These are phyloP conservation scores for Nesoenas mayeri DNA, from an alignment of 2,113 vertebrate genomes.

Conservation along the genomic window DNA sequence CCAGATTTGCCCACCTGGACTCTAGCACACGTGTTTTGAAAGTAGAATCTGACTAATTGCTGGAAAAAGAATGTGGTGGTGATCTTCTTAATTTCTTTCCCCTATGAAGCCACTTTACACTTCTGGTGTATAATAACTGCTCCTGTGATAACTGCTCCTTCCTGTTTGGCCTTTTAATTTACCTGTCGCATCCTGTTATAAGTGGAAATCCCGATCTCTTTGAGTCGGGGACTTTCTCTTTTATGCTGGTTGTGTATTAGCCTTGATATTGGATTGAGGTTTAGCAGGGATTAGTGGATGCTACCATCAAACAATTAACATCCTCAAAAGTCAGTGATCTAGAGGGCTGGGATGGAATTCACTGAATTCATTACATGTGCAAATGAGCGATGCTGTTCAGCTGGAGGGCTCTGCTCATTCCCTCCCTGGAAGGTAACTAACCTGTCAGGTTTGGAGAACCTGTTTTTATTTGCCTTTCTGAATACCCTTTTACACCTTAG, in stretches of 20 bases:
- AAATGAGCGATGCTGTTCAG: neutral
- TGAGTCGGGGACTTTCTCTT: neutral
- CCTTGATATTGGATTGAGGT: neutral
- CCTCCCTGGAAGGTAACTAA: neutral
- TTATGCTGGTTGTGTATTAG: neutral
- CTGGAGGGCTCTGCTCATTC: neutral
- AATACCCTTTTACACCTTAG: neutral
- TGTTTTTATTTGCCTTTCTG: neutral
- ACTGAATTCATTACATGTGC: neutral
- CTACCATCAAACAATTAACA: neutral
- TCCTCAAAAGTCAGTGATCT: neutral
- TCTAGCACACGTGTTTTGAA: neutral
- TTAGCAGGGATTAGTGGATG: neutral
- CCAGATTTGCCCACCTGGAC: neutral
- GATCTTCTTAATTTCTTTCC: neutral
- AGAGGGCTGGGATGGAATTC: neutral
- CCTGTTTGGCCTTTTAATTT: neutral
- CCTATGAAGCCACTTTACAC: neutral
- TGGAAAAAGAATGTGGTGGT: neutral
- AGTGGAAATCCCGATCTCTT: neutral
- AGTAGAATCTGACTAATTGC: neutral
- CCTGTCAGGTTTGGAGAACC: constrained; percentile 5
- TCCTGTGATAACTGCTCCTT: neutral
- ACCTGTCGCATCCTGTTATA: neutral
- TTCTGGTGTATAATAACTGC: neutral